These are phyloP conservation scores for Holothuria glaberrima DNA, from an alignment of 35 echinoderm and acorn worm genomes.

Conservation along the genomic window DNA sequence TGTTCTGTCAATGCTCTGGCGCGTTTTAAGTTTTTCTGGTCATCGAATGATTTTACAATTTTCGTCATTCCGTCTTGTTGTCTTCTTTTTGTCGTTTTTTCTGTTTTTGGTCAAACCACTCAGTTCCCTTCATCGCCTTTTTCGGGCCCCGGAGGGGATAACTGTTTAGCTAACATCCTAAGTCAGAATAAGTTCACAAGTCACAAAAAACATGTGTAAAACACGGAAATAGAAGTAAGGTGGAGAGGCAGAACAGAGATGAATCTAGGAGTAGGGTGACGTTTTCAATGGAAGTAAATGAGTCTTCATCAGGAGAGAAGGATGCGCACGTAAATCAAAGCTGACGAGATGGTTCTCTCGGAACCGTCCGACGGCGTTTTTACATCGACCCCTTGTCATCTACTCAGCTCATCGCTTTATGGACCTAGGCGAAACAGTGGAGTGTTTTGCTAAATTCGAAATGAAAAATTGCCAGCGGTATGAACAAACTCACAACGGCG, in stretches of 20 bases:
- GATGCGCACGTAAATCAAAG: too few species aligned
- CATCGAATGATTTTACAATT: constrained; percentile 40
- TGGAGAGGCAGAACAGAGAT: too few species aligned
- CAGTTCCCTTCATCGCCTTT: constrained; percentile 13
- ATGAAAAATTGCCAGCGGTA: constrained; percentile 34
- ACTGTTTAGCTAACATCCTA: constrained; percentile 24
- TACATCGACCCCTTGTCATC: constrained; percentile 19
- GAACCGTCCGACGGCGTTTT: neutral
- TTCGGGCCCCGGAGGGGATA: constrained; percentile 12
- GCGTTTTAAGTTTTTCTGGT: constrained; percentile 23
- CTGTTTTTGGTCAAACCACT: neutral
- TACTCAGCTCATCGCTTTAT: constrained; percentile 9
- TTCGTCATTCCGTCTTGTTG: constrained; percentile 6
- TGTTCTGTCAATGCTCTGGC: constrained; percentile 23
- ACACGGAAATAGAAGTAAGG: neutral
- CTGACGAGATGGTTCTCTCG: too few species aligned
- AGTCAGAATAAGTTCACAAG: constrained; percentile 14
- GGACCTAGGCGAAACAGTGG: neutral
- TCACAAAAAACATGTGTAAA: constrained; percentile 35
- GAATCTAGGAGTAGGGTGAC: too few species aligned
- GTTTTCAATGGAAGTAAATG: too few species aligned
- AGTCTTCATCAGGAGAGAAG: too few species aligned
- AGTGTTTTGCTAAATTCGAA: constrained; percentile 38
- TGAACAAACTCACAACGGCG: constrained; percentile 13
- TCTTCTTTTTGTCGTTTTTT: too few species aligned